phyloP scores from a whole-genome alignment of 23 tunicate species.

The Phallusia fumigata region DNA sequence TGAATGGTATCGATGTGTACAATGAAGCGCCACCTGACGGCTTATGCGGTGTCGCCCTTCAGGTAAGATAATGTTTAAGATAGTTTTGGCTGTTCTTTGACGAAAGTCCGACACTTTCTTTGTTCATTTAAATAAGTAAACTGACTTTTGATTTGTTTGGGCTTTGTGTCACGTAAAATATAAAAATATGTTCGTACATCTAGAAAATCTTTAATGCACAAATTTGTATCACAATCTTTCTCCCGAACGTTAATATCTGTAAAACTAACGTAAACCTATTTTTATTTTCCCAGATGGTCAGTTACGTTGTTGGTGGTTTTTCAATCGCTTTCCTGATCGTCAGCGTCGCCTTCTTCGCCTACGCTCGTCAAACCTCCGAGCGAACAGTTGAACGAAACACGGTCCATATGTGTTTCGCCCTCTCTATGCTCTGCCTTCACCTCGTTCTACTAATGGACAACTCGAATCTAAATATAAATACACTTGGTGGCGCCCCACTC shows the following conservation, averaged over 20 bases:
- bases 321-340: slow-evolving; percentile 16
- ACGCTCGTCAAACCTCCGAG: not conserved
- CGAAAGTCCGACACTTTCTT: too few relatives aligned
- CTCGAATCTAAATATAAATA: not conserved
- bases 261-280: too few relatives aligned
- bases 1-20: not conserved
- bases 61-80: too few relatives aligned
- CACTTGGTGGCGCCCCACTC: not conserved
- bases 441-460: slow-evolving; percentile 19
- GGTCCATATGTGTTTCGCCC: slow-evolving; percentile 28
- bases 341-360: slow-evolving; percentile 23
- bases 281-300: slow-evolving; percentile 15
- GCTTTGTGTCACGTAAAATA: too few relatives aligned
- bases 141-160: too few relatives aligned
- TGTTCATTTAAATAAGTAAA: too few relatives aligned
- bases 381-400: slow-evolving; percentile 14
- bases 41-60: not conserved
- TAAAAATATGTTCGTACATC: too few relatives aligned
- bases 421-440: slow-evolving; percentile 28
- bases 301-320: slow-evolving; percentile 13
- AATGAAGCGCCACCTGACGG: not conserved
- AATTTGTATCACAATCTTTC: too few relatives aligned
- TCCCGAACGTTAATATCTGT: too few relatives aligned
- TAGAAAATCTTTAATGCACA: too few relatives aligned
- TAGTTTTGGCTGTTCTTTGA: too few relatives aligned